phyloP scores from a whole-genome alignment of 2,113 vertebrate genomes.

The Pogona vitticeps region DNA sequence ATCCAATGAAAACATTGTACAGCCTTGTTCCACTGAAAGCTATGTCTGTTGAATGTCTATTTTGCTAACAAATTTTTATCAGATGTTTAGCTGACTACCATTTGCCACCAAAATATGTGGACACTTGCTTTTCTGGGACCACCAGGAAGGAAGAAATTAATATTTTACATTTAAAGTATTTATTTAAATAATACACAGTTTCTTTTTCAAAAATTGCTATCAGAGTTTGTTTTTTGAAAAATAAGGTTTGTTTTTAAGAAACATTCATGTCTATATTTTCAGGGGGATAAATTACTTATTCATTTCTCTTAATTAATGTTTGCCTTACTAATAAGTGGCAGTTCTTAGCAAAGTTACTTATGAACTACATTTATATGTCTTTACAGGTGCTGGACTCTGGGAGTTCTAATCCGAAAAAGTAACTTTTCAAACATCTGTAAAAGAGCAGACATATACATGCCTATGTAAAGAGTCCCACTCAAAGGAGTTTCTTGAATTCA shows the following conservation, averaged over 20 bases:
- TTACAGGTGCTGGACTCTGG: no score
- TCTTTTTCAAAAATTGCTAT: no score
- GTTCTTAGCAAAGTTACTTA: no score
- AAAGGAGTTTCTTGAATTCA: not conserved
- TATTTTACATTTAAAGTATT: not conserved
- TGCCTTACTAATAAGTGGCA: no score
- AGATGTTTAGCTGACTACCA: constrained; percentile 5
- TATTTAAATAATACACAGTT: not conserved
- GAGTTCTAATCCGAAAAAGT: no score
- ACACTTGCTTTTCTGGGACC: not conserved
- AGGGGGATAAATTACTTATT: no score
- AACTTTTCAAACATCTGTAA: not conserved
- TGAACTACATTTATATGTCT: no score
- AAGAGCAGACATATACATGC: not conserved
- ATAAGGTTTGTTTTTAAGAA: no score
- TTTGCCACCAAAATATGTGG: constrained; percentile 11
- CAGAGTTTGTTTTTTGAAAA: no score
- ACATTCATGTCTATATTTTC: no score
- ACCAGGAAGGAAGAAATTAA: constrained; percentile 10
- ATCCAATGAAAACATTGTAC: constrained; percentile 4
- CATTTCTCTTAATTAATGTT: no score
- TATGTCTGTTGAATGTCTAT: constrained; percentile 9
- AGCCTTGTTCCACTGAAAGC: not conserved
- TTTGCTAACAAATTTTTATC: constrained; percentile 16
- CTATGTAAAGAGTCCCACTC: not conserved